Percentiles rank a stretch among this genome's conserved stretches.
Conservation (phyloP, 2,797 vertebrate species). For the Harpagifer antarcticus region DNA sequence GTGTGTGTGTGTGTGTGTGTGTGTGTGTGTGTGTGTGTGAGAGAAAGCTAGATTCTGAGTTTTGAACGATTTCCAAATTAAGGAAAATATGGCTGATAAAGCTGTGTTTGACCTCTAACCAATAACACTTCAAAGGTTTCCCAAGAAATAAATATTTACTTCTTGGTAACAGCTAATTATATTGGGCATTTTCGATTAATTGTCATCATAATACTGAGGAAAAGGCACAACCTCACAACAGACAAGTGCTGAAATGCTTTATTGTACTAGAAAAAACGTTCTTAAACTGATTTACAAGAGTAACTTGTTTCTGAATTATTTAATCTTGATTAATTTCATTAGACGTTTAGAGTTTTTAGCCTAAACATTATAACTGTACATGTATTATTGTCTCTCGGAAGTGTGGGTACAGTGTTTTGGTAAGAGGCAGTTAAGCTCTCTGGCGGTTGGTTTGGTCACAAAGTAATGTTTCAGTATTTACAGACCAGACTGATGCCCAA, state of each 20-base stretch:
- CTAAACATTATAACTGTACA: background rate
- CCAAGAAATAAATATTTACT: background rate
- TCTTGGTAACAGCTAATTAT: too few relatives aligned
- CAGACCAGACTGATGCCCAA: conserved; percentile 39
- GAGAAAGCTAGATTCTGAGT: conserved; percentile 12
- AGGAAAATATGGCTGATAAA: conserved; percentile 45
- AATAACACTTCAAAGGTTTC: background rate
- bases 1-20: too few relatives aligned
- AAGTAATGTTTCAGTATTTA: background rate
- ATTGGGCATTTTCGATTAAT: too few relatives aligned
- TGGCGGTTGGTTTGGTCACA: background rate
- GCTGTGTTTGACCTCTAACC: conserved; percentile 22
- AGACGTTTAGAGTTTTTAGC: background rate
- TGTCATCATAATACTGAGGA: background rate
- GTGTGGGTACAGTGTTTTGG: conserved; percentile 10
- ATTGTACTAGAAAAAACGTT: background rate
- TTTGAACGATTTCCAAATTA: conserved; percentile 57
- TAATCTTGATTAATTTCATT: background rate
- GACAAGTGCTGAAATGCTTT: background rate
- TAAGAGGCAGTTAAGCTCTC: background rate
- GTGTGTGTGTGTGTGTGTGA: background rate
- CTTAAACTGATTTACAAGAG: background rate
- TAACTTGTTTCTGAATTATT: background rate
- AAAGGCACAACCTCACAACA: background rate
- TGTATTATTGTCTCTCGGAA: background rate